Evolutionary conservation across 2,888 invertebrate genomes (phyloP).

Genomic region (Thelaira solivaga): DNA sequence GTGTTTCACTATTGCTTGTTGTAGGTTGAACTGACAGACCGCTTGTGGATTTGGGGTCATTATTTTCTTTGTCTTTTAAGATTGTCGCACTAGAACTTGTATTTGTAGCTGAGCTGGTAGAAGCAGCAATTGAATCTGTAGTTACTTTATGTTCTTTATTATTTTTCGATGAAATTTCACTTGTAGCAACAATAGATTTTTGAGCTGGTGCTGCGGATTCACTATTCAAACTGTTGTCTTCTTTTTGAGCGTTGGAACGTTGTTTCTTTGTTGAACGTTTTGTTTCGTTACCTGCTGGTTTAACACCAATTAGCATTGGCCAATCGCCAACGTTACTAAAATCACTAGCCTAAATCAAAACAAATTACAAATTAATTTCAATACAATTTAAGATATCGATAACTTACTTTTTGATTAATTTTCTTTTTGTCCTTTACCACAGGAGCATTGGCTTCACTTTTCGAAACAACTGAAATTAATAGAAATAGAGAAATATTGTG

Average conservation of each 20-base stretch:
- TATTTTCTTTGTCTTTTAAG: slow-evolving; percentile 56
- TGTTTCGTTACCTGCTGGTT: slow-evolving; percentile 77
- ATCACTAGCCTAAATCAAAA: slow-evolving; percentile 84
- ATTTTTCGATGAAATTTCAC: slow-evolving; percentile 26
- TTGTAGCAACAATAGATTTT: slow-evolving; percentile 32
- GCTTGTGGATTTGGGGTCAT: slow-evolving; percentile 61
- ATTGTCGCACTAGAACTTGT: slow-evolving; percentile 41
- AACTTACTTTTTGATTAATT: slow-evolving; percentile 80
- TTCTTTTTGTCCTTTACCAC: slow-evolving; percentile 79
- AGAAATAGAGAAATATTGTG: slow-evolving; percentile 16
- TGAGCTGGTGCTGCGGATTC: slow-evolving; percentile 15
- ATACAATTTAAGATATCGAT: background rate
- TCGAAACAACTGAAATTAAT: slow-evolving; percentile 67
- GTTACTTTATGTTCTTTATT: background rate
- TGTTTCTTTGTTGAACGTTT: slow-evolving; percentile 70
- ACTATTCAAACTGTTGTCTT: slow-evolving; percentile 39
- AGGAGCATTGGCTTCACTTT: slow-evolving; percentile 72
- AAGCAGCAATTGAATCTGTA: slow-evolving; percentile 1
- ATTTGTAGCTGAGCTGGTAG: slow-evolving; percentile 25
- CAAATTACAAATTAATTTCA: background rate
- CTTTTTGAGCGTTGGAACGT: slow-evolving; percentile 65
- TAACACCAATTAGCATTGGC: slow-evolving; percentile 87
- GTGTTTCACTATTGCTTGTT: slow-evolving; percentile 48
- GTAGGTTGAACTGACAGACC: slow-evolving; percentile 31
- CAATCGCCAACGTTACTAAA: slow-evolving; percentile 94